Conservation (phyloP, 1,140 invertebrate genomes). For the Drosophila ercepeae region DNA sequence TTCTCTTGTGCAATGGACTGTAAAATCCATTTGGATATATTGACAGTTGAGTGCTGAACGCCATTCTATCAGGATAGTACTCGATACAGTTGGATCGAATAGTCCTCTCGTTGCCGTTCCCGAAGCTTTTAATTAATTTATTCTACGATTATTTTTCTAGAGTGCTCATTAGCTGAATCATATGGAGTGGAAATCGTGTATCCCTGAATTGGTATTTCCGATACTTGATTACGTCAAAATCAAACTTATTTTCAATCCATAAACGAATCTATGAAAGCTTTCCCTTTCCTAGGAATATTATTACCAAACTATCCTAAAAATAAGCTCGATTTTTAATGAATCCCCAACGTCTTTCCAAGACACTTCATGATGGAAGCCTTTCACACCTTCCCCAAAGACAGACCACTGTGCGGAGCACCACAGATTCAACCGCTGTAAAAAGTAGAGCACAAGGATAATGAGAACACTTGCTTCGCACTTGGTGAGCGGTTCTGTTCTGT, state of each 20-base stretch:
- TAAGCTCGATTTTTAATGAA: neutral
- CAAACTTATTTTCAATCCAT: neutral
- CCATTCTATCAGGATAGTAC: constrained; percentile 6
- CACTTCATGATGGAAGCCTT: neutral
- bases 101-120: constrained; percentile 27
- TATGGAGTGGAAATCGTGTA: constrained; percentile 1
- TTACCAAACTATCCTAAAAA: neutral
- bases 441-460: constrained; percentile 78
- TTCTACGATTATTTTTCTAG: constrained; percentile 16
- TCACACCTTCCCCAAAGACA: too few species aligned
- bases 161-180: constrained; percentile 20
- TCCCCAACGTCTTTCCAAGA: neutral
- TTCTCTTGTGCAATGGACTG: constrained; percentile 42
- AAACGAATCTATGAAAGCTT: neutral
- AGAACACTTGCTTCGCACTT: constrained; percentile 70
- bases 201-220: neutral
- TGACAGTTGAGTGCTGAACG: constrained; percentile 37
- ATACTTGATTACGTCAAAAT: neutral
- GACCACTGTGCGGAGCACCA: constrained; percentile 38
- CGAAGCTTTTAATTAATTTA: constrained; percentile 40
- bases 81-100: constrained; percentile 36
- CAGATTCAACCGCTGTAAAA: constrained; percentile 65
- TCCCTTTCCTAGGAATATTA: neutral
- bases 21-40: constrained; percentile 59
- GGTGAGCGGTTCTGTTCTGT: constrained; percentile 24